Conservation (phyloP, 2,888 invertebrate species). For the Xestoiulus laeticollis region DNA sequence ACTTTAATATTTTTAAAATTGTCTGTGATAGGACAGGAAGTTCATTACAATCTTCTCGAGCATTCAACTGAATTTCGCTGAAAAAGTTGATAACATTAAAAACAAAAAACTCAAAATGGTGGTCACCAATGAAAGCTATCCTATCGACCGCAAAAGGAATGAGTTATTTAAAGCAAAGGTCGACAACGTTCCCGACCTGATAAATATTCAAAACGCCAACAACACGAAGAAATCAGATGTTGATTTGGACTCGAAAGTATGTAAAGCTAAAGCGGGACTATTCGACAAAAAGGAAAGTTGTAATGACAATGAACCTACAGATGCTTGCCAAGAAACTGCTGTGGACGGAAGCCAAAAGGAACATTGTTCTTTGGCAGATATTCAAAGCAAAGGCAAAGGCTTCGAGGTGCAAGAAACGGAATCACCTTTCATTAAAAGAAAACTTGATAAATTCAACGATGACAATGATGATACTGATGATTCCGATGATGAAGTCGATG, state of each 20-base stretch:
- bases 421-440: background rate
- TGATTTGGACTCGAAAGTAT: constrained; percentile 21
- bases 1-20: too few relatives aligned
- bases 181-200: constrained; percentile 44
- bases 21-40: background rate
- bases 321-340: background rate
- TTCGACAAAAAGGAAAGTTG: background rate
- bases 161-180: constrained; percentile 35
- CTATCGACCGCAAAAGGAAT: background rate
- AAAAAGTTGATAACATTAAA: background rate
- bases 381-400: constrained; percentile 23
- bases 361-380: background rate
- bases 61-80: background rate
- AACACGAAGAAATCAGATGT: constrained; percentile 11
- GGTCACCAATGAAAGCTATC: constrained; percentile 31
- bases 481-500: background rate
- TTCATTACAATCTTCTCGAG: background rate
- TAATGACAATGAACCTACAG: constrained; percentile 19
- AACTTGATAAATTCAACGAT: background rate
- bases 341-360: constrained; percentile 47
- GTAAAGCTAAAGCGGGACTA: background rate
- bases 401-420: background rate
- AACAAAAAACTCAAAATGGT: background rate
- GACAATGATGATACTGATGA: constrained; percentile 38
- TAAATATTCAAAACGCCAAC: constrained; percentile 43